Evolutionary conservation across 2,888 invertebrate species (phyloP).

Genomic region (Tetragonisca angustula): DNA sequence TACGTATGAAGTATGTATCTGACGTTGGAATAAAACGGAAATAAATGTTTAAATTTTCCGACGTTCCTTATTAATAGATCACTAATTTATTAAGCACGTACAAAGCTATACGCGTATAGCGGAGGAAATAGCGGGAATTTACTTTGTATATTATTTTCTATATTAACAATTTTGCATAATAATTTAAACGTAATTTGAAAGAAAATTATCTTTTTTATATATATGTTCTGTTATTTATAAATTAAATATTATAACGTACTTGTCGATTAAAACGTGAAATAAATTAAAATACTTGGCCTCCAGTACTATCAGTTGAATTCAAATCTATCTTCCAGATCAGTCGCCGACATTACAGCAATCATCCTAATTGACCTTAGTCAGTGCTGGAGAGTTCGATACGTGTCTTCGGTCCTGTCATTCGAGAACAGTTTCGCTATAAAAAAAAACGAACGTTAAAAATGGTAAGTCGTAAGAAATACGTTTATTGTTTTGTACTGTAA

Average conservation of each 20-base stretch:
- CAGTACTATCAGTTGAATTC: conserved; percentile 56
- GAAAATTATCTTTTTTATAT: not conserved
- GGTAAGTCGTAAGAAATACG: conserved; percentile 48
- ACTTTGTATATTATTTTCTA: conserved; percentile 5
- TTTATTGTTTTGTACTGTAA: not conserved
- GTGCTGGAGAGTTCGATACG: conserved; percentile 24
- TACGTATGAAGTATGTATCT: not conserved
- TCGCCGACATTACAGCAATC: conserved; percentile 33
- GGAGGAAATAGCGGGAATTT: not conserved
- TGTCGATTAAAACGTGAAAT: conserved; percentile 20
- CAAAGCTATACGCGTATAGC: not conserved
- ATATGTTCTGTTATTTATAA: not conserved
- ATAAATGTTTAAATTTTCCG: not conserved
- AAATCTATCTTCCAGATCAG: conserved; percentile 53
- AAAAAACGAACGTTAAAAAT: conserved; percentile 32
- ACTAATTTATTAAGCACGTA: not conserved
- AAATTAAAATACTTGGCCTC: conserved; percentile 24
- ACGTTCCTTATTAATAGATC: not conserved
- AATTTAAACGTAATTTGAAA: not conserved
- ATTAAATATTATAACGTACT: not conserved
- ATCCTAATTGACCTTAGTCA: conserved; percentile 51
- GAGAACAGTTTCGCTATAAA: no score
- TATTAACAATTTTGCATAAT: conserved; percentile 15
- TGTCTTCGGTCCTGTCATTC: not conserved
- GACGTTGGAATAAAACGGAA: not conserved